These are phyloP conservation scores for Distichodus sexfasciatus DNA, from an alignment of 2,797 vertebrate species.

Conservation along the genomic window DNA sequence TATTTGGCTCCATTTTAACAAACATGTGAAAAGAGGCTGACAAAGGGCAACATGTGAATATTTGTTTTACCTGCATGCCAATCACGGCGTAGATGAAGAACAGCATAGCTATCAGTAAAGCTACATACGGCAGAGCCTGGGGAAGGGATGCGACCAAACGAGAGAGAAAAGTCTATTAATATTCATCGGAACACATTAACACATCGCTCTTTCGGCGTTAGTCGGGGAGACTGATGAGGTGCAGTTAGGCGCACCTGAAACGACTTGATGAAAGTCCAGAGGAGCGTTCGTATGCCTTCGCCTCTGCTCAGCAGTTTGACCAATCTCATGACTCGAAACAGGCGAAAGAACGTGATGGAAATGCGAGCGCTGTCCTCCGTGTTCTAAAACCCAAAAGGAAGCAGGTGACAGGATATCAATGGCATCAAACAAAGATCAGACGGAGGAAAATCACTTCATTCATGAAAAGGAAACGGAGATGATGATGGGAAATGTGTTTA, in stretches of 20 bases:
- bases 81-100: constrained; percentile 99
- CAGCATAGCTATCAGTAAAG: constrained; percentile 96
- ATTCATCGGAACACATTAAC: no score
- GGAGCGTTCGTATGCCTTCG: constrained; percentile 93
- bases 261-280: constrained; percentile 99
- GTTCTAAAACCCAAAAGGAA: constrained; percentile 73
- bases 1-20: no score
- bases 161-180: neutral
- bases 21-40: no score
- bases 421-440: neutral
- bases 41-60: neutral
- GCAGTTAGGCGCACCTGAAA: constrained; percentile 83
- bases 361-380: constrained; percentile 96
- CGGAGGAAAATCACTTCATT: no score
- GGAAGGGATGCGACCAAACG: no score
- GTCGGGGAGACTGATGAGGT: neutral
- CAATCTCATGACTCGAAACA: constrained; percentile 97
- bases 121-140: constrained; percentile 95
- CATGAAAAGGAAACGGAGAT: neutral
- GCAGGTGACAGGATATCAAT: neutral
- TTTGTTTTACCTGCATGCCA: constrained; percentile 89
- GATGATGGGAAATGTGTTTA: neutral
- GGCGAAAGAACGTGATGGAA: constrained; percentile 98
- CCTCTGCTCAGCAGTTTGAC: constrained; percentile 97
- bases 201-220: no score